Evolutionary conservation across 1,140 invertebrate species (phyloP).

Genomic region (Brachionus manjavacas): DNA sequence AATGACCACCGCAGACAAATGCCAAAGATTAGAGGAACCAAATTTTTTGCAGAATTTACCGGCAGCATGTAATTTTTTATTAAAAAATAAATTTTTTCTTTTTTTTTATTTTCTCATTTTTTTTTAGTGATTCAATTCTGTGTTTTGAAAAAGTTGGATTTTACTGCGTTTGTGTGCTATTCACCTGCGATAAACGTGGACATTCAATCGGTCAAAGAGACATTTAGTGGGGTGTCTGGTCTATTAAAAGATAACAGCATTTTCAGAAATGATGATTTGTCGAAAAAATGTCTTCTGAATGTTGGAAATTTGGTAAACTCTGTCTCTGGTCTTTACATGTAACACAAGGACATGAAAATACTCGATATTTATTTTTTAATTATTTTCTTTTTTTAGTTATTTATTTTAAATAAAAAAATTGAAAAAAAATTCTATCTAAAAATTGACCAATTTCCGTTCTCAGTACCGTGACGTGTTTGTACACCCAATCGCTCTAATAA

Average conservation of each 20-base stretch:
- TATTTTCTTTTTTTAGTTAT: not conserved
- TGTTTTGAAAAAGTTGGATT: constrained; percentile 28
- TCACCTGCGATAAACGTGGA: constrained; percentile 4
- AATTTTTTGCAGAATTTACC: constrained; percentile 38
- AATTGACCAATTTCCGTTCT: constrained; percentile 35
- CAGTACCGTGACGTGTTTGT: constrained; percentile 21
- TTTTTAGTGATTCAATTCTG: constrained; percentile 31
- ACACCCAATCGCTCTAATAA: constrained; percentile 15
- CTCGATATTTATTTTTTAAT: not conserved
- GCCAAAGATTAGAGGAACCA: constrained; percentile 21
- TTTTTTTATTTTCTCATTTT: not conserved
- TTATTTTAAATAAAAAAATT: constrained; percentile 32
- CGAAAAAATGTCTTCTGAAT: not conserved
- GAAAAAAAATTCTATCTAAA: constrained; percentile 24
- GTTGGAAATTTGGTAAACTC: constrained; percentile 7
- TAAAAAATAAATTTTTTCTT: not conserved
- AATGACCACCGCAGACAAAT: not conserved
- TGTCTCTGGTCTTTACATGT: constrained; percentile 19
- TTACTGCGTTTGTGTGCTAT: constrained; percentile 30
- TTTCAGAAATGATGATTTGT: constrained; percentile 20
- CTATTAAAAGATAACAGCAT: not conserved
- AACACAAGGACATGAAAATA: not conserved
- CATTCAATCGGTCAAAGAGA: constrained; percentile 31
- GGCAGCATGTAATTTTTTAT: not conserved
- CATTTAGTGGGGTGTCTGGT: not conserved